Base-by-base conservation (phyloP, 2,888 invertebrate genomes). In the Gasteruption jaculator region DNA sequence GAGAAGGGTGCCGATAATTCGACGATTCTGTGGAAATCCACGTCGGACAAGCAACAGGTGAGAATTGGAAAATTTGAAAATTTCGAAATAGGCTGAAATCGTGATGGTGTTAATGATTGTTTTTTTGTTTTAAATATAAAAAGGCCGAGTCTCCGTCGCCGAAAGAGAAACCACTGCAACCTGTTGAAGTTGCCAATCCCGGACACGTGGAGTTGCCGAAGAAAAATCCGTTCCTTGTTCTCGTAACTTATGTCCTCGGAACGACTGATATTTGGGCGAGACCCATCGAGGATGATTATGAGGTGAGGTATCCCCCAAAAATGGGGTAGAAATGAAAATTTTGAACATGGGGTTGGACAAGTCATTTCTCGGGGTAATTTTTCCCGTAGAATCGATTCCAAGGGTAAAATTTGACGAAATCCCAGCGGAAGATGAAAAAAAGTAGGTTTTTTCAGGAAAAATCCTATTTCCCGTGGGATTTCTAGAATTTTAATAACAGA, bases 221-320 rank as follows among this genome's bases (percentile, higher is more conserved):
- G 1, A 71, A 74, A 25, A 71, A 74, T 41, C 72, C 65, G 49
- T 81, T 78, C 83, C 76, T 78, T 57, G 78, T 82, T 5, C 79
- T 75, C 52, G 75, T 83, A 8, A 81, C 81, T 1, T 75, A 77
- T 24, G 80, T 81, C 5, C 74, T 74, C 35, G 79, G 79, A 1
- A 78, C 81, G 0, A 72, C 76, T 2, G 81, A 82, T 54, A 75
- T 86, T 38, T 85, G 83, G 81, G 76, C 79, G 2, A 73, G 83
- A 40, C 74, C 86, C 5, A 77, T 84, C 46, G 83, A 81, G 31
- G 72, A 76, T 8, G 71, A 80, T 14, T 82, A 81, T 57, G 82
- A 78, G 57, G 81, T 80, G 60, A 74, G 78, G n/a, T n/a, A n/a
- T n/a, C n/a, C n/a, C n/a, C n/a, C n/a, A n/a, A n/a, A n/a, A n/a